A percentile compares a stretch with the other conserved stretches of the same genome.
Conservation (phyloP, 1,140 invertebrate species). For the Drosophila busckii region DNA sequence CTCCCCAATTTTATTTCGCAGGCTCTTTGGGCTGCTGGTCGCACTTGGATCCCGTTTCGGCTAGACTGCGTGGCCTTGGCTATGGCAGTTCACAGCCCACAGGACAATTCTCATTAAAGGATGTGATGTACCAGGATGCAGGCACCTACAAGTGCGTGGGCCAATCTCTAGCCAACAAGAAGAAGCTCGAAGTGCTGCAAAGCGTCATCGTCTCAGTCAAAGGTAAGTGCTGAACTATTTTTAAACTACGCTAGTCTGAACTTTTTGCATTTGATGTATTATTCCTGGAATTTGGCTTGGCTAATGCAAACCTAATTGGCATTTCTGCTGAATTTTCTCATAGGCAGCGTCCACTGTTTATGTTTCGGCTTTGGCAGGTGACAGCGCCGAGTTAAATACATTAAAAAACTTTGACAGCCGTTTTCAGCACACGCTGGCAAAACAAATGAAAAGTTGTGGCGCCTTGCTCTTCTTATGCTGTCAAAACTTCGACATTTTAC, state of each 20-base stretch:
- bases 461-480: constrained; percentile 7
- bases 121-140: constrained; percentile 87
- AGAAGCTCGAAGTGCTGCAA: constrained; percentile 80
- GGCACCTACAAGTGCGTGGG: constrained; percentile 87
- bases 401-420: constrained; percentile 71
- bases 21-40: constrained; percentile 81
- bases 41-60: constrained; percentile 81
- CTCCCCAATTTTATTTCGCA: constrained; percentile 27
- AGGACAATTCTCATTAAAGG: constrained; percentile 82
- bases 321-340: too few species aligned
- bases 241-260: too few species aligned
- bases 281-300: too few species aligned
- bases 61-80: constrained; percentile 81
- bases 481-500: constrained; percentile 37
- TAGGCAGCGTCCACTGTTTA: constrained; percentile 12
- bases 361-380: constrained; percentile 42
- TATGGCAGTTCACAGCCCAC: constrained; percentile 83
- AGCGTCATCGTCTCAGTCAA: constrained; percentile 79
- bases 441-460: constrained; percentile 67
- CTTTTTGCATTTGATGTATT: too few species aligned
- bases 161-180: constrained; percentile 81
- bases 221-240: constrained; percentile 66
- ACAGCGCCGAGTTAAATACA: constrained; percentile 66
- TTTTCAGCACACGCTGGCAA: constrained; percentile 54
- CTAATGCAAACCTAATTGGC: too few species aligned